A percentile compares a stretch with the other conserved stretches of the same genome.
phyloP scores from a whole-genome alignment of 2,113 vertebrate species.

The Camelus bactrianus region DNA sequence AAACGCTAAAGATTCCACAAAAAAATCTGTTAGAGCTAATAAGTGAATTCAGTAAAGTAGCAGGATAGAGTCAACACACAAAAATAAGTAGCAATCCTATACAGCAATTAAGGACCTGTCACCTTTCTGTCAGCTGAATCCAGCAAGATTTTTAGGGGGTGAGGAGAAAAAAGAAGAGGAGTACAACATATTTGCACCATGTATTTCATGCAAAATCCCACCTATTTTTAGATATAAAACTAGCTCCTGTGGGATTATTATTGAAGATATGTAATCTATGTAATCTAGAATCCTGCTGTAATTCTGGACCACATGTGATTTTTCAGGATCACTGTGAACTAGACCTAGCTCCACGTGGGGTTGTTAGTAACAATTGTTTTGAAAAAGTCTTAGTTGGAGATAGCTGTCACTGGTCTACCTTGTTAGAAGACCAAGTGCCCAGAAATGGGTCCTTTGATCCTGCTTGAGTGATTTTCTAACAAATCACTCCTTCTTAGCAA shows the following conservation, averaged over 20 bases:
- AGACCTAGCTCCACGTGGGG: background rate
- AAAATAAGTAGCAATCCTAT: background rate
- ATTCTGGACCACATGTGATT: background rate
- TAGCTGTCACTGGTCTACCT: background rate
- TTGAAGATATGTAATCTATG: background rate
- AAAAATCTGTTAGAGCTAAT: background rate
- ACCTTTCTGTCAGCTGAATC: background rate
- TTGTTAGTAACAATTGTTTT: background rate
- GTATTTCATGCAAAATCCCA: background rate
- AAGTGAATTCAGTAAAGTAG: background rate
- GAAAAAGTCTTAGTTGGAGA: background rate
- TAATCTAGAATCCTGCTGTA: background rate
- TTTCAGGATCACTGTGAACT: background rate
- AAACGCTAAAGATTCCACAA: background rate
- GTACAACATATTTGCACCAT: background rate
- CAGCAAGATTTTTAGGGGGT: background rate
- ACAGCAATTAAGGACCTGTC: background rate
- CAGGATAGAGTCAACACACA: background rate
- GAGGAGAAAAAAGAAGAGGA: conserved; percentile 9
- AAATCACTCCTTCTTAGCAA: background rate
- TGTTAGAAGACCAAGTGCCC: background rate
- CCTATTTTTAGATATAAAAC: background rate
- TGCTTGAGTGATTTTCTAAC: background rate
- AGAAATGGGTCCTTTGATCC: background rate
- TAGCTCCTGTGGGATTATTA: background rate